Base-by-base conservation (phyloP, 2,797 vertebrate genomes). In the Sebastes hubbsi region DNA sequence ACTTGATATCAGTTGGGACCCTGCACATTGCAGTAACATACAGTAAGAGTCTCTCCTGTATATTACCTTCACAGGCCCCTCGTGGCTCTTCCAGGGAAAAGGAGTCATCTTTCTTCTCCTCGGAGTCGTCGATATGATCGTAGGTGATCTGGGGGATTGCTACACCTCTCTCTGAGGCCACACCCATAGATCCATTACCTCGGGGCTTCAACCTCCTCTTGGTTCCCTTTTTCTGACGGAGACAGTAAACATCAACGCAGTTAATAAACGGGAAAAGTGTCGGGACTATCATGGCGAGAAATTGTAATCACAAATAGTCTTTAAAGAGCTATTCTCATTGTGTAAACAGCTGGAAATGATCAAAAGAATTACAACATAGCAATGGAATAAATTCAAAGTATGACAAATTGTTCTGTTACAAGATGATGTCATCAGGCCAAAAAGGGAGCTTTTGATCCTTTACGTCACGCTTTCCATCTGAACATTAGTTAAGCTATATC, bases 111-210 rank as follows among this genome's bases (percentile, higher is more conserved):
- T 95, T 96, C 93, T 96, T 97, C 30, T 95, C 91, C 24, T 79
- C 92, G 7, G 94, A 93, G 68, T 97, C 96, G 2, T 94, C 94
- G 3, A 94, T 92, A 73, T 96, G 95, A 66, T 96, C 92, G 1
- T 96, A 97, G 18, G 96, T 97, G 92, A 98, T 97, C 78, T 97
- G 97, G 24, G 97, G 97, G 82, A 97, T 85, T 8, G 96, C 94
- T 55, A 97, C 80, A 4, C 93, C 89, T 49, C 94, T 93, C 60
- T 96, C 96, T 42, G 91, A 90, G 6, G 84, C 49, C 16, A 87
- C 93, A 6, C 92, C 90, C 77, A 95, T 83, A 3, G 96, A 94
- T n/a, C 94, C 91, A 12, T 96, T 96, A 29, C 96, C 95, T 75
- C 92, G 92, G 61, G 92, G 75, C 91, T 97, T 97, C 49, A 94